Conservation (phyloP, 2,113 vertebrate genomes). For the Edolisoma coerulescens region DNA sequence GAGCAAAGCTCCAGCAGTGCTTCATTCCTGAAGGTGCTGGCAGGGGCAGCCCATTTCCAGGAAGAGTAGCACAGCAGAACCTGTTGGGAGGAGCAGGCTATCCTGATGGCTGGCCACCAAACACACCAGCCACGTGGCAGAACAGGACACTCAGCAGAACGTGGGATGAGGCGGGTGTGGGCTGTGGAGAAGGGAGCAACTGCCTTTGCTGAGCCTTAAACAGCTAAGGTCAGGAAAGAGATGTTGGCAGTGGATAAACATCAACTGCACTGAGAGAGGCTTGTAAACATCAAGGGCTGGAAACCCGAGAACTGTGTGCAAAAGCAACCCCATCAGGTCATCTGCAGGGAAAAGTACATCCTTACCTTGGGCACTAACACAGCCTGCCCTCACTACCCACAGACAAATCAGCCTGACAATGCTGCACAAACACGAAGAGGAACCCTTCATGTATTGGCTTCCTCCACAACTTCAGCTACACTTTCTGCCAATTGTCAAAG, state of each 20-base stretch:
- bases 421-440: not conserved
- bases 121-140: not conserved
- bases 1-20: not conserved
- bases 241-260: not conserved
- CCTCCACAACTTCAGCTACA: not conserved
- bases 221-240: not conserved
- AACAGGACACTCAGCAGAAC: not conserved
- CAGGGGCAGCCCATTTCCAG: not conserved
- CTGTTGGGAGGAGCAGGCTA: not conserved
- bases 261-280: not conserved
- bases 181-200: not conserved
- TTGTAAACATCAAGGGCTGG: not conserved
- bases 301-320: not conserved
- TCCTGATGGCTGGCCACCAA: not conserved
- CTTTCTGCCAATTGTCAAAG: not conserved
- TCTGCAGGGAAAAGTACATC: not conserved
- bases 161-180: accelerated
- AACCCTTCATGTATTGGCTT: not conserved
- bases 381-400: not conserved
- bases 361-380: not conserved
- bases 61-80: not conserved
- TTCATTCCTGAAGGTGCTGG: not conserved
- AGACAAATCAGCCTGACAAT: not conserved
- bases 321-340: not conserved
- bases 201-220: not conserved